phyloP scores from a whole-genome alignment of 2,888 invertebrate genomes.

The Metacarcinus magister region DNA sequence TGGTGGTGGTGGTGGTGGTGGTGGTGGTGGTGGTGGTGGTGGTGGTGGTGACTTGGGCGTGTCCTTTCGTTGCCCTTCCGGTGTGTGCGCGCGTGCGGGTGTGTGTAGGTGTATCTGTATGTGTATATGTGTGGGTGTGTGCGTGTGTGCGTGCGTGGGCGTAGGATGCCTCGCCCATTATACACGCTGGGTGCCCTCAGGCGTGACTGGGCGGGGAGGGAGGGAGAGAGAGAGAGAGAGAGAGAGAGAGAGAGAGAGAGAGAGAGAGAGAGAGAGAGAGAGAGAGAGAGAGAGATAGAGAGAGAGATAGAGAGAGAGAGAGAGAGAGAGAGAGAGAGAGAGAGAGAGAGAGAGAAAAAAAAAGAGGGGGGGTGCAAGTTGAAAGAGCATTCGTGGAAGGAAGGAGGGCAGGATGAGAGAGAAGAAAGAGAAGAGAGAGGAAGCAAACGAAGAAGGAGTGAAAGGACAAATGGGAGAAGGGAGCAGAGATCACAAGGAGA shows the following conservation, averaged over 20 bases:
- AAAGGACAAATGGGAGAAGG: not conserved
- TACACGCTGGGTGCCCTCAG: not conserved
- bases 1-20: not conserved
- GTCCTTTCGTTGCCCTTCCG: slow-evolving; percentile 14
- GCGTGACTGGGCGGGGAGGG: slow-evolving; percentile 14
- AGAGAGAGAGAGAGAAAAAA: slow-evolving; percentile 15
- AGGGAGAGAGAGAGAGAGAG: not conserved
- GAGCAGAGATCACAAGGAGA: not conserved
- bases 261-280: not conserved
- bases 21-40: slow-evolving; percentile 20
- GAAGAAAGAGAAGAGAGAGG: not conserved
- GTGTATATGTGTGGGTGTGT: slow-evolving; percentile 63
- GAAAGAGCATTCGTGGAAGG: not conserved
- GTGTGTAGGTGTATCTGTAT: slow-evolving; percentile 28
- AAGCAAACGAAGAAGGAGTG: not conserved
- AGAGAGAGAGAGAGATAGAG: slow-evolving; percentile 7
- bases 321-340: slow-evolving; percentile 37
- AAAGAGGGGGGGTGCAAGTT: not conserved
- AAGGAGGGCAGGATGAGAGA: not conserved
- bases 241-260: slow-evolving; percentile 42
- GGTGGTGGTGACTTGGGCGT: not conserved
- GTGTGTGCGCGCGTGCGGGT: slow-evolving; percentile 38
- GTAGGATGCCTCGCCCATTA: not conserved
- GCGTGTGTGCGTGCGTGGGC: slow-evolving; percentile 54
- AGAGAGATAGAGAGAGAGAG: slow-evolving; percentile 4